Percentiles rank a stretch among this genome's conserved stretches.
phyloP scores from a whole-genome alignment of 2,113 vertebrate species.

The Symphodus melops region DNA sequence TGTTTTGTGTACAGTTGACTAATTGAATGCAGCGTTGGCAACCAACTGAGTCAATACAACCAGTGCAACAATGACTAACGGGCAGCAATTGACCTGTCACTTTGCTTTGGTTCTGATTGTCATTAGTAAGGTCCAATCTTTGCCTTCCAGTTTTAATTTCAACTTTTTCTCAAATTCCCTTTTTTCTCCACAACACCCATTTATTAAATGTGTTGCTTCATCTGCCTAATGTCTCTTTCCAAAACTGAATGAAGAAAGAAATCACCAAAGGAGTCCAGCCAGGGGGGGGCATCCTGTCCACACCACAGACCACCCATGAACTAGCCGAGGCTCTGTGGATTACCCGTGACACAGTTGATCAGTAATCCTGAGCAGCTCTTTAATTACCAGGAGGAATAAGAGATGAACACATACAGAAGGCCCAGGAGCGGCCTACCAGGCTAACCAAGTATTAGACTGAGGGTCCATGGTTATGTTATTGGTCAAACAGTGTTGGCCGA shows the following conservation, averaged over 20 bases:
- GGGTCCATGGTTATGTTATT: slow-evolving; percentile 18
- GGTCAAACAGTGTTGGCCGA: slow-evolving; percentile 14
- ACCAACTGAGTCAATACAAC: not conserved
- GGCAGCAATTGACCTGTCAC: not conserved
- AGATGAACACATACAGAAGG: slow-evolving; percentile 52
- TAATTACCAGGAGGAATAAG: slow-evolving; percentile 74
- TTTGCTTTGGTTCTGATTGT: not conserved
- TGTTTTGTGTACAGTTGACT: not conserved
- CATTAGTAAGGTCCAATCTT: not conserved
- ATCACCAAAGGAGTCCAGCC: slow-evolving; percentile 12
- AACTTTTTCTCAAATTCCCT: slow-evolving; percentile 1
- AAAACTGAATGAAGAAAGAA: slow-evolving; percentile 31
- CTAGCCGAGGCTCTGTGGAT: slow-evolving; percentile 50
- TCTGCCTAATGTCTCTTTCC: not conserved
- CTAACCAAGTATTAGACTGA: slow-evolving; percentile 39
- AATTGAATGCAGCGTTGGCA: not conserved
- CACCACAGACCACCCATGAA: slow-evolving; percentile 48
- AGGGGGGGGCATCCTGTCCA: slow-evolving; percentile 7
- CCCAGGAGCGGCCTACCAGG: slow-evolving; percentile 34
- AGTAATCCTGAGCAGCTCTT: slow-evolving; percentile 67
- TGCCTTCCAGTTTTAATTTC: not conserved
- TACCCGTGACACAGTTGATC: slow-evolving; percentile 52
- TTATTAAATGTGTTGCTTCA: not conserved
- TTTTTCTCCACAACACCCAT: slow-evolving; percentile 3
- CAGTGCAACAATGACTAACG: not conserved